phyloP scores from a whole-genome alignment of 2,113 vertebrate species.

The Montifringilla adamsi region DNA sequence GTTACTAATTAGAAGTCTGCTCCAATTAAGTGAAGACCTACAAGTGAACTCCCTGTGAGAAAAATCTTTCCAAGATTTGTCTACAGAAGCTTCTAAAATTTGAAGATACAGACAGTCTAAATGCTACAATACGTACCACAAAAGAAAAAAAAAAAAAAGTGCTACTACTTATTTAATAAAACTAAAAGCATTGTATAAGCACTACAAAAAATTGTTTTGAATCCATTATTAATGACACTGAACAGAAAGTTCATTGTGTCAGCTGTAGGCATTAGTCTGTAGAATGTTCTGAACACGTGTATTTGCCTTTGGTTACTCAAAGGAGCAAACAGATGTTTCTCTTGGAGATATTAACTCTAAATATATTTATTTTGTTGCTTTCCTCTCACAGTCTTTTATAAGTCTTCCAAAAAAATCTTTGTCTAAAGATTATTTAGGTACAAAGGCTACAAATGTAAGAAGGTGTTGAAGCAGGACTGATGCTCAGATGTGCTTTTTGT shows the following conservation, averaged over 20 bases:
- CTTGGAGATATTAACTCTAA: background rate
- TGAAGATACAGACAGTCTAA: background rate
- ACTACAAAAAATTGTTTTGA: background rate
- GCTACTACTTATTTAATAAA: background rate
- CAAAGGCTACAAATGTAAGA: background rate
- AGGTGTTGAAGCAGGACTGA: background rate
- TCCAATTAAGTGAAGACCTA: background rate
- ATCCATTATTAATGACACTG: background rate
- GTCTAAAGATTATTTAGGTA: background rate
- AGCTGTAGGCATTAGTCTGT: background rate
- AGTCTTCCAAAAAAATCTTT: background rate
- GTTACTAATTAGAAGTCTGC: background rate
- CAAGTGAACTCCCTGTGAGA: background rate
- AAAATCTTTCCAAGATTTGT: background rate
- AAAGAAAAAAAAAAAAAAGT: background rate
- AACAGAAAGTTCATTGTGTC: background rate
- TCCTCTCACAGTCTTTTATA: background rate
- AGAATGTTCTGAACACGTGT: background rate
- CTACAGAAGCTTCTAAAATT: background rate
- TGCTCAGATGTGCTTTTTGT: background rate
- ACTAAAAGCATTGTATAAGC: background rate
- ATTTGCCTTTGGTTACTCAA: slow-evolving; percentile 17
- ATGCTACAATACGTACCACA: background rate
- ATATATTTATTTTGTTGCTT: background rate
- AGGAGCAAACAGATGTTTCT: slow-evolving; percentile 15